Base-by-base conservation (phyloP, 2,888 invertebrate genomes). In the Andricus quercusramuli region DNA sequence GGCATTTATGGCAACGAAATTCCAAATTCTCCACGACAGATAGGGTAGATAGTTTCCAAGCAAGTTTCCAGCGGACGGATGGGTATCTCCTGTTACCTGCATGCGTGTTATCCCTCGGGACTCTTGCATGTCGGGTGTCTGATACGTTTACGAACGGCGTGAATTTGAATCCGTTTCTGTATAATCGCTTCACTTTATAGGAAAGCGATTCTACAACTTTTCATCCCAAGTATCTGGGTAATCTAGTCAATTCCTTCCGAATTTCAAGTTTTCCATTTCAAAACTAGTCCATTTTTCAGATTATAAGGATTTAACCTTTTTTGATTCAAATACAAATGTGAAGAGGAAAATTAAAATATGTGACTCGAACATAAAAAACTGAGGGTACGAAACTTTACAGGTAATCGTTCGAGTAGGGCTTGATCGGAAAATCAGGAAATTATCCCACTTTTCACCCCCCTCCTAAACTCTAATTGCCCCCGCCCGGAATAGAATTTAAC, bases 21-120 rank as follows among this genome's bases (percentile, higher is more conserved):
- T 74, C 51, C 32, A 74, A 74, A 74, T 74, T 56, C 74, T 74
- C 74, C 56, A 37, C 56, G 56, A 74, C 74, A 32, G 56, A 74
- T 74, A 56, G 32, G 74, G n/a, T 37, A 74, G 74, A 74, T 56
- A 74, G 74, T 74, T 74, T 56, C 74, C n/a, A 74, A 74, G 74
- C 32, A 74, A 74, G 74, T 74, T 74, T 74, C 51, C 20, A 74
- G n/a, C 3, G 51, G 25, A 74, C 29, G 51, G 25, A 74, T 20
- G 51, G n/a, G 51, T 56, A 74, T 56, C 32, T 51, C 47, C 70
- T 29, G 74, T 74, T 74, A 56, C 56, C 32, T 74, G 56, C 56
- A 74, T 74, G 56, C 74, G 56, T 74, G 56, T 56, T 74, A 32
- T 56, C 74, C 74, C 74, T 47, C 4, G n/a, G 20, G 56, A 56